Evolutionary conservation across 2,888 invertebrate species (phyloP), one percentile per base, ranked within the genome.

Genomic region (Meloe dianella): DNA sequence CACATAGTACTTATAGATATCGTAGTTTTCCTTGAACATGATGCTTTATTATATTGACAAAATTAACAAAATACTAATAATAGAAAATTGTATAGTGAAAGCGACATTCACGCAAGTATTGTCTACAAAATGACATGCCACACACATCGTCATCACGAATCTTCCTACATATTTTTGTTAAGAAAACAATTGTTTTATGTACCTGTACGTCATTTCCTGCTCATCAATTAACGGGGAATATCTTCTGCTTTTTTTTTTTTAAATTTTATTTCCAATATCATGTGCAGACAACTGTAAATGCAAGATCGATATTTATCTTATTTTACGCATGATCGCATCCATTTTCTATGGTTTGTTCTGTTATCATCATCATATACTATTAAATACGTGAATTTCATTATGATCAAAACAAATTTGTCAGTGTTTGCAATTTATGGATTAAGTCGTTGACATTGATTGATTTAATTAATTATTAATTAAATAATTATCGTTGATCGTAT

Each of bases 291-390:
- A 54, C 24, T 24, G 24, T 24, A 24, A 54, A 54, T 24, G 24
- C 54, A 54, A 54, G 54, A 54, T 32, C 30, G 47, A 29, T 60
- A 51, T 60, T 60, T 60, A 60, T 60, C 60, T 60, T 60, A n/a
- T 32, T 30, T 60, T 60, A 41, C 60, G 60, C 60, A 60, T 60
- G 41, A 17, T 51, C 30, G 60, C 1, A 41, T 7, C 60, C 41
- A 41, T 41, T 60, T 60, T 60, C 47, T 27, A 47, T 32, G 27
- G 47, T 51, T 38, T 22, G 41, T 41, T 47, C 8, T 35, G 35
- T 35, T 32, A n/a, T 5, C 22, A 9, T 24, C 32, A 35, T 60
- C 59, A n/a, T n/a, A n/a, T n/a, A n/a, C n/a, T n/a, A n/a, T n/a
- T 41, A 60, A 35, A 41, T 59, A 41, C n/a, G 35, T 32, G 38